Conservation (phyloP, 1,140 invertebrate species). For the Gonatopus flavifemur region DNA sequence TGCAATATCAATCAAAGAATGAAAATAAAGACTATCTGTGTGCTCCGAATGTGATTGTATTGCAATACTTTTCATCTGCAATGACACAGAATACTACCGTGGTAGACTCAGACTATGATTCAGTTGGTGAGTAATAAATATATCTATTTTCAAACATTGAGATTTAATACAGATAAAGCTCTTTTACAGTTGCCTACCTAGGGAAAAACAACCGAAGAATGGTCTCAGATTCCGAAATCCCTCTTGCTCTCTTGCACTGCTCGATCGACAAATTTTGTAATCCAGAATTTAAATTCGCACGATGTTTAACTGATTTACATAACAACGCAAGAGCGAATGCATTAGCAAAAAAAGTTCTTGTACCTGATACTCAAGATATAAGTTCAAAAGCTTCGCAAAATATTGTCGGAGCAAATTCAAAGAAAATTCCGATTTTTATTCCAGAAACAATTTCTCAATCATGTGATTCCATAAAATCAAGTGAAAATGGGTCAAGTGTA, state of each 20-base stretch:
- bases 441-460: no score
- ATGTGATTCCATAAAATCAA: no score
- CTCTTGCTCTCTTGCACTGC: constrained; percentile 66
- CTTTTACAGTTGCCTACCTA: not conserved
- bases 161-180: not conserved
- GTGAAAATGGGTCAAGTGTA: no score
- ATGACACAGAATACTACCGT: not conserved
- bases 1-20: not conserved
- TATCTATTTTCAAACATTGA: not conserved
- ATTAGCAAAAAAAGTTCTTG: not conserved
- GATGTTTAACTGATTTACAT: not conserved
- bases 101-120: not conserved
- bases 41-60: constrained; percentile 5
- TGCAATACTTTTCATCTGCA: constrained; percentile 1
- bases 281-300: constrained; percentile 57
- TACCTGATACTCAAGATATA: constrained; percentile 6
- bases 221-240: constrained; percentile 69
- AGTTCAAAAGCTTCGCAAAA: no score
- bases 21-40: not conserved
- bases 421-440: no score
- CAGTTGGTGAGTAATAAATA: constrained; percentile 8
- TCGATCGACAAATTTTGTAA: constrained; percentile 68
- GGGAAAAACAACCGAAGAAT: constrained; percentile 48
- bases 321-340: not conserved
- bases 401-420: no score